A percentile compares a stretch with the other conserved stretches of the same genome.
phyloP scores from a whole-genome alignment of 2,888 invertebrate species.

The Mimachlamys varia region DNA sequence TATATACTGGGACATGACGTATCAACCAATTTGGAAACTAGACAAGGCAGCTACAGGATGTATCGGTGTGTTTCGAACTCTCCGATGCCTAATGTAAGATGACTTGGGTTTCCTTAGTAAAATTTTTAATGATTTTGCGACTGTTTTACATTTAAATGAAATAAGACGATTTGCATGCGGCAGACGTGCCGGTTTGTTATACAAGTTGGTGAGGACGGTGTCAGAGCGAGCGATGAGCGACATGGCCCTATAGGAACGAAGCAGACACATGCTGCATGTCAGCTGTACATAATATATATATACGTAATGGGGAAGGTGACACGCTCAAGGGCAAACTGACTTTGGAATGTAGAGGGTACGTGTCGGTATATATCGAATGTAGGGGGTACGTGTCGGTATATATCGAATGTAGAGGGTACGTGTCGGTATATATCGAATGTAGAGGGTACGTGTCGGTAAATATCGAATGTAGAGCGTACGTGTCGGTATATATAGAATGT shows the following conservation, averaged over 20 bases:
- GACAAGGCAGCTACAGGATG: background rate
- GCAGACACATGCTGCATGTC: background rate
- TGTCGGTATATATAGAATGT: background rate
- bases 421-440: background rate
- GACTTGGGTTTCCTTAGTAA: background rate
- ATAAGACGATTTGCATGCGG: background rate
- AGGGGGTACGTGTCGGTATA: no score
- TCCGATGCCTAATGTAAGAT: no score
- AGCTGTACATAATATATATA: no score
- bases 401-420: background rate
- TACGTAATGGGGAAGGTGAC: background rate
- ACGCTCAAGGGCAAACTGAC: background rate
- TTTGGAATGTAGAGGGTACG: background rate
- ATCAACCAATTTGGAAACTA: background rate
- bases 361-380: background rate
- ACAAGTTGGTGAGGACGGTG: background rate
- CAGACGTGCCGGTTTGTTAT: background rate
- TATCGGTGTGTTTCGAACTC: background rate
- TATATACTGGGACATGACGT: background rate
- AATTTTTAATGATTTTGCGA: background rate
- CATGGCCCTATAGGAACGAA: background rate
- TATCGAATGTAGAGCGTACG: background rate
- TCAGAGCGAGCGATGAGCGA: background rate
- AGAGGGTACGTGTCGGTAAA: no score
- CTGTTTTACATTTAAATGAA: slow-evolving; percentile 36